Conservation (phyloP, 2,888 invertebrate species). For the Epinotia nisella region DNA sequence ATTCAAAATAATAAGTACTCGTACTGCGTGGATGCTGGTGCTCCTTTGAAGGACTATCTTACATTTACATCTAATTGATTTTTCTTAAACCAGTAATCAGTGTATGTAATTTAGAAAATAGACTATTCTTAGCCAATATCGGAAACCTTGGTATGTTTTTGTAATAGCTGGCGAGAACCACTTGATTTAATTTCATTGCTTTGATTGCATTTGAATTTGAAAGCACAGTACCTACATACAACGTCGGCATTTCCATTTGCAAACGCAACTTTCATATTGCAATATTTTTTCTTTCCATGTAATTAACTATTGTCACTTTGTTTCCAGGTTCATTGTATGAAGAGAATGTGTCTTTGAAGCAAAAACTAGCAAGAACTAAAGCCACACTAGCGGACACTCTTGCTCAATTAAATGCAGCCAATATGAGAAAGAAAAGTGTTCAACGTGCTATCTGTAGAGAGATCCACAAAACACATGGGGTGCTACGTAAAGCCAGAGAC, state of each 20-base stretch:
- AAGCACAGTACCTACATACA: not conserved
- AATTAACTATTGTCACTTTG: not conserved
- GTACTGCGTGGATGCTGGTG: no score
- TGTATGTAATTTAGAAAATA: no score
- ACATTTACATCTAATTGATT: no score
- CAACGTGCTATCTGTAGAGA: conserved; percentile 93
- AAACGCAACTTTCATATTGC: not conserved
- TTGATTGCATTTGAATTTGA: not conserved
- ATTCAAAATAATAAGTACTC: not conserved
- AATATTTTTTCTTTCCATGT: not conserved
- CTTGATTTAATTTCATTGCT: not conserved
- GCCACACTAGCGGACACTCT: conserved; percentile 91
- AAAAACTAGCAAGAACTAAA: conserved; percentile 88
- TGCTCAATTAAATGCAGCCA: conserved; percentile 89
- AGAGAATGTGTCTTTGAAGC: conserved; percentile 89
- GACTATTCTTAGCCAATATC: no score
- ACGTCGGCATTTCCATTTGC: not conserved
- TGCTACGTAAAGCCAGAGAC: conserved; percentile 89
- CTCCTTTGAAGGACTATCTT: no score
- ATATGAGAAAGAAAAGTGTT: conserved; percentile 91
- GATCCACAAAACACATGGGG: conserved; percentile 91
- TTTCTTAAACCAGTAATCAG: no score
- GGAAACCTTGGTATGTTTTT: no score
- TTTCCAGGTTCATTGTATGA: conserved; percentile 75
- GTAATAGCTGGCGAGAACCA: not conserved